phyloP scores from a whole-genome alignment of 2,797 vertebrate genomes.

The Myioborus miniatus region DNA sequence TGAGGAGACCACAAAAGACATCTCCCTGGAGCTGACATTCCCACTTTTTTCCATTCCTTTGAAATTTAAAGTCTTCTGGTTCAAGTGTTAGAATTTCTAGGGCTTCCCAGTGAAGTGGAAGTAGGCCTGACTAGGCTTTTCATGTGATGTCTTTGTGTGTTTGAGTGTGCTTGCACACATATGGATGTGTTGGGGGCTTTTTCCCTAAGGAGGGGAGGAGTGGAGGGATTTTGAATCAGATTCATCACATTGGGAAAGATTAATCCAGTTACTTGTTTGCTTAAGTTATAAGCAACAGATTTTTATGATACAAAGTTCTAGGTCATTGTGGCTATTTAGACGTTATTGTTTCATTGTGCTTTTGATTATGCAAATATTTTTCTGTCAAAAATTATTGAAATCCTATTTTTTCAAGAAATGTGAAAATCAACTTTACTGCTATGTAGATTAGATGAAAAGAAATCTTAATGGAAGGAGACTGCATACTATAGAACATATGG shows the following conservation, averaged over 20 bases:
- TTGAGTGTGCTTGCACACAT: not conserved
- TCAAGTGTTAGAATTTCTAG: not conserved
- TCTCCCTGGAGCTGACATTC: not conserved
- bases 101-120: not conserved
- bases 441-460: not conserved
- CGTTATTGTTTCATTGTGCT: not conserved
- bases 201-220: not conserved
- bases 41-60: not conserved
- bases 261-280: not conserved
- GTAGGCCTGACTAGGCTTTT: not conserved
- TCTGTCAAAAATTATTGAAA: not conserved
- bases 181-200: not conserved
- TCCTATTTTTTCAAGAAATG: not conserved
- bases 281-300: not conserved
- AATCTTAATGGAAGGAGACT: not conserved
- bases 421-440: not conserved
- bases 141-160: fast-evolving
- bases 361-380: not conserved
- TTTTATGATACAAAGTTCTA: not conserved
- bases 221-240: not conserved
- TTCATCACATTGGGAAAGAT: not conserved
- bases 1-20: not conserved
- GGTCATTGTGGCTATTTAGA: not conserved
- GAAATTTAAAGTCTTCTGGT: not conserved
- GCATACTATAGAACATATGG: not conserved